phyloP scores from a whole-genome alignment of 2,797 vertebrate genomes.

The Alfaro cultratus region DNA sequence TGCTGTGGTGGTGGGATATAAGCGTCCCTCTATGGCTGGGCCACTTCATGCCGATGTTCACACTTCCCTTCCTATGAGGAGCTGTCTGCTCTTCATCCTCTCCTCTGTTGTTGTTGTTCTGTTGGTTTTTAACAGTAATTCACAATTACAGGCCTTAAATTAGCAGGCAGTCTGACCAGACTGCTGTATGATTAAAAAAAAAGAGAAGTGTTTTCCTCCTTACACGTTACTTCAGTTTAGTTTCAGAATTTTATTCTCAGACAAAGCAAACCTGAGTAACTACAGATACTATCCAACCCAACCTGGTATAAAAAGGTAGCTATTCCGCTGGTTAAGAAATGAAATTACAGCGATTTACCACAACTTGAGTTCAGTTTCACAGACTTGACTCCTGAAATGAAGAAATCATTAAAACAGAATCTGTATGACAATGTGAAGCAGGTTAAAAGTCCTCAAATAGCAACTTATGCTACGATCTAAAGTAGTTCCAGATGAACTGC shows the following conservation, averaged over 20 bases:
- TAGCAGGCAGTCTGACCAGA: conserved; percentile 37
- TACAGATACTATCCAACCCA: background rate
- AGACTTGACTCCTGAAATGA: background rate
- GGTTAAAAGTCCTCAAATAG: background rate
- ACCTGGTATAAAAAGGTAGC: background rate
- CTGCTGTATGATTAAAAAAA: background rate
- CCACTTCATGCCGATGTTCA: conserved; percentile 54
- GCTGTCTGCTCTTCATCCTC: conserved; percentile 2
- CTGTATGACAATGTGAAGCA: background rate
- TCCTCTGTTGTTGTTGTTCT: conserved; percentile 18
- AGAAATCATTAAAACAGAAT: background rate
- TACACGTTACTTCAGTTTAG: background rate
- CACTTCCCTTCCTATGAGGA: conserved; percentile 27
- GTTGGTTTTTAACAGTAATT: conserved; percentile 24
- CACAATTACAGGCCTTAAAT: conserved; percentile 30
- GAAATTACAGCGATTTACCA: background rate
- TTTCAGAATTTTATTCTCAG: background rate
- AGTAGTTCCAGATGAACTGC: background rate
- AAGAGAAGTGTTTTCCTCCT: background rate
- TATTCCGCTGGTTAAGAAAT: background rate
- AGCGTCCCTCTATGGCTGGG: conserved; percentile 18
- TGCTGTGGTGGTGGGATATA: conserved; percentile 29
- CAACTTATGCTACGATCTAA: background rate
- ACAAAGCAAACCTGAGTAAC: background rate
- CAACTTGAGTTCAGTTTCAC: background rate